Base-by-base conservation (phyloP, 2,888 invertebrate genomes). In the Caenorhabditis sp. region DNA sequence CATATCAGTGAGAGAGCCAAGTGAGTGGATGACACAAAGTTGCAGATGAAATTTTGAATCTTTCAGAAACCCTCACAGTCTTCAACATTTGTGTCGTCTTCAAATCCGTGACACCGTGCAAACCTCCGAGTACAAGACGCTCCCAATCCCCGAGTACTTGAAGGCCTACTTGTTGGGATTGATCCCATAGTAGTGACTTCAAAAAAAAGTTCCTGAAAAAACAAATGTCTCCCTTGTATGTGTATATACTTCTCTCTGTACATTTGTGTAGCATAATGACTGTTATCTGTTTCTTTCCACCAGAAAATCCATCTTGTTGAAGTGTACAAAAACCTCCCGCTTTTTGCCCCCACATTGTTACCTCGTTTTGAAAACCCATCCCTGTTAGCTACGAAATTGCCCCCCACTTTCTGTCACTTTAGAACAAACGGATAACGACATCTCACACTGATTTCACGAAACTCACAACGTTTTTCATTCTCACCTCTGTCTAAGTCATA, bases 141-240 rank as follows among this genome's bases (percentile, higher is more conserved):
- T 90, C 26, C 87, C 85, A 26, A 80, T 90, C 16, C 88, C 90
- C 2, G 54, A 76, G 16, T 82, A 76, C 24, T 59, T 89, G 35
- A 86, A 87, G 44, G 69, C 74, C 38, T 90, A 89, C 61, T 79
- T 90, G 19, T 87, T 90, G 44, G 90, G 90, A 12, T 51, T 87
- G 31, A 85, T 85, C 64, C 82, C 81, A 56, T 87, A 69, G 74
- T 54, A 38, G 19, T 16, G 31, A 10, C 63, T 70, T 22, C 35
- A 31, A 59, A 44, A n/a, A 66, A 56, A 47, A 16, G 44, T 49
- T 63, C n/a, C n/a, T 47, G 8, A 47, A 47, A 47, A 38, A 38
- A n/a, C n/a, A n/a, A 54, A 35, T 41, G n/a, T 3, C 26, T 38
- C 38, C 41, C n/a, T 58, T 66, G 51, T 68, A 61, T 69, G 59